Conservation (phyloP, 2,888 invertebrate genomes). For the Neoscelio sp. region DNA sequence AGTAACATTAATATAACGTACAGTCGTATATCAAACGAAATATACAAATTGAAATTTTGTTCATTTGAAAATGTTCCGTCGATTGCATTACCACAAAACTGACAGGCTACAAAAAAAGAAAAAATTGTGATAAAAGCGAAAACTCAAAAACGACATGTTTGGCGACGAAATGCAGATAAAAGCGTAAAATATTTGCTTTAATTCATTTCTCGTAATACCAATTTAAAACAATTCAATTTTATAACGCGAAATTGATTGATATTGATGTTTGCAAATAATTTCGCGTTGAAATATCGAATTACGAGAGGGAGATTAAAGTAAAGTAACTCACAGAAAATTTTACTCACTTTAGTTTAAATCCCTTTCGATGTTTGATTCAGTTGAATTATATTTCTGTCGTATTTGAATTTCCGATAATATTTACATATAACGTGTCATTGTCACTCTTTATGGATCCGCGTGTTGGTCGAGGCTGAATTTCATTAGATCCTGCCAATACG, state of each 20-base stretch:
- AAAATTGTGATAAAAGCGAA: too few species aligned
- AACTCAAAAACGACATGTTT: too few species aligned
- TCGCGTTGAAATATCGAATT: slow-evolving; percentile 3
- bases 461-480: slow-evolving; percentile 9
- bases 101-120: too few species aligned
- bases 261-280: slow-evolving; percentile 10
- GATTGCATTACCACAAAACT: too few species aligned
- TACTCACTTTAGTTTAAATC: slow-evolving; percentile 13
- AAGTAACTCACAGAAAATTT: slow-evolving; percentile 9
- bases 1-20: too few species aligned
- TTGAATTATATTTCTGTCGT: slow-evolving; percentile 10
- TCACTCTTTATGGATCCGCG: slow-evolving; percentile 8
- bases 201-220: slow-evolving; percentile 4
- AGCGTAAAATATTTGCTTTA: background rate
- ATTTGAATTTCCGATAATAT: slow-evolving; percentile 18
- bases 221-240: slow-evolving; percentile 8
- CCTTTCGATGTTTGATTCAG: slow-evolving; percentile 12
- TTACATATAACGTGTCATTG: slow-evolving; percentile 23
- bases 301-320: background rate
- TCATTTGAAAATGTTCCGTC: too few species aligned
- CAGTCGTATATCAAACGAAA: too few species aligned
- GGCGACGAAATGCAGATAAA: background rate
- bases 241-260: slow-evolving; percentile 17
- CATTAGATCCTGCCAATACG: slow-evolving; percentile 16
- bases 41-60: too few species aligned